Conservation (phyloP, 2,888 invertebrate species). For the Dastarcus helophoroides region DNA sequence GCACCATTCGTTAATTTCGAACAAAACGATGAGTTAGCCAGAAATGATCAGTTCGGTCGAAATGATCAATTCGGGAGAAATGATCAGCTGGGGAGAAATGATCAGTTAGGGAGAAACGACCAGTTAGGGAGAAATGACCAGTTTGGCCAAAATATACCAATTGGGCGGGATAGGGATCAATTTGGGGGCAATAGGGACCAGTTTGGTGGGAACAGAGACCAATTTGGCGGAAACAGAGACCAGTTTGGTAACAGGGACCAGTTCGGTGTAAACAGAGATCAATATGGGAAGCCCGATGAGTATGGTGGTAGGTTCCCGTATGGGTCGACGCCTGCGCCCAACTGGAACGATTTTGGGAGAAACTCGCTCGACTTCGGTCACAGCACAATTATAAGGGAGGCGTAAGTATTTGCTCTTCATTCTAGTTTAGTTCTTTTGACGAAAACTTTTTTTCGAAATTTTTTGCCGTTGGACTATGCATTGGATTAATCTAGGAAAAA, state of each 20-base stretch:
- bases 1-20: no score
- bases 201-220: constrained; percentile 4
- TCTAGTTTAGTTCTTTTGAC: neutral
- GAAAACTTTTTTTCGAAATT: no score
- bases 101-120: no score
- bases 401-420: constrained; percentile 22
- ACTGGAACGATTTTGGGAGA: constrained; percentile 13
- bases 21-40: no score
- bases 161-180: constrained; percentile 6
- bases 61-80: no score
- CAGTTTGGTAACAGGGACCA: constrained; percentile 15
- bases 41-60: no score
- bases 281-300: neutral
- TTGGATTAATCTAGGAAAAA: no score
- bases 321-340: constrained; percentile 8
- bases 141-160: no score
- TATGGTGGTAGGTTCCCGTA: constrained; percentile 7
- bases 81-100: no score
- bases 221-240: constrained; percentile 7
- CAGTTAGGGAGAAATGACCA: no score
- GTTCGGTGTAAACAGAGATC: constrained; percentile 9
- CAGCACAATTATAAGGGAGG: constrained; percentile 27
- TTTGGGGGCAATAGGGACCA: constrained; percentile 4
- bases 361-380: constrained; percentile 2
- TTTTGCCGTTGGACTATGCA: no score